Base-by-base conservation (phyloP, 2,113 vertebrate species). In the Labeo catla region DNA sequence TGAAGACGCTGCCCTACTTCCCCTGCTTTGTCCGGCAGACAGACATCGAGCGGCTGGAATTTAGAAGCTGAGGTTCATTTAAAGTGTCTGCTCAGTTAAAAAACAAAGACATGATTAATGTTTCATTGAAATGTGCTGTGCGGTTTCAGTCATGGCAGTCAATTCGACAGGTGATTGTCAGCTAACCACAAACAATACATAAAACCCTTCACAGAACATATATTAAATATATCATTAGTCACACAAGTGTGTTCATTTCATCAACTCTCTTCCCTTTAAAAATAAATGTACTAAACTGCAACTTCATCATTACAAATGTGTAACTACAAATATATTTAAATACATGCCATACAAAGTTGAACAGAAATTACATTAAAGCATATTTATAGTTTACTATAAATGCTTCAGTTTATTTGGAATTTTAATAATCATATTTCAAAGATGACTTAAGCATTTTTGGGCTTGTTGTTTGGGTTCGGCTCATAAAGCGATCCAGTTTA, bases 1-100 rank as follows among this genome's bases (percentile, higher is more conserved):
- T 49, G 50, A 16, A 66, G 61, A 47, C 28, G 43, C 61, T 86
- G 78, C 50, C 52, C 83, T 79, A 70, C 78, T 86, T 86, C 72
- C 45, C 57, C 50, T 81, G 28, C 28, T 61, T 45, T 74, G 43
- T 84, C 63, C 81, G 70, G 65, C 76, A 54, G 50, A 79, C 77
- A 82, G 76, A 16, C 28, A 76, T 68, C 57, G 73, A 39, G 77
- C 6, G 73, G 81, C 28, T n/a, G 70, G 47, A 28, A 47, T 28
- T 8, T 39, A 21, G 34, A 74, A 23, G 23, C 23, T 43, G 43
- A 72, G 21, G 63, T 34, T 36, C 28, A 11, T 61, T 80, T 63
- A 23, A 70, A 65, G 80, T 68, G 61, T 82, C 61, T 82, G 80
- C 23, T 82, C 61, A 21, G 61, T 82, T 82, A 47, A 82, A 70